Percentiles rank a stretch among this genome's conserved stretches.
Conservation (phyloP, 2,888 invertebrate genomes). For the Watsonalla binaria region DNA sequence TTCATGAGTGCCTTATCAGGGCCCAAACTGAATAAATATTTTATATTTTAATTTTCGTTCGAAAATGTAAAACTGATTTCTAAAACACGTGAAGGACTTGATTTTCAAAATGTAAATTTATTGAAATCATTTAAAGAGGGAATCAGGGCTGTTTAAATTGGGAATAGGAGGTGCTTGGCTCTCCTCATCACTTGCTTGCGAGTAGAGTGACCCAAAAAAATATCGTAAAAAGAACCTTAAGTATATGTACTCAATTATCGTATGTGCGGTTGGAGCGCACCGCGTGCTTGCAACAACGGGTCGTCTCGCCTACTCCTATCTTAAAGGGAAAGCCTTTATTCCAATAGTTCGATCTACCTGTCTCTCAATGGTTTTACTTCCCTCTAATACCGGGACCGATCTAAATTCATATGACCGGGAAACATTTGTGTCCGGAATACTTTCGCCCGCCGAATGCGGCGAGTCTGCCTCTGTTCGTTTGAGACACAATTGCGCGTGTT, state of each 20-base stretch:
- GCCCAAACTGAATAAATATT: too few relatives aligned
- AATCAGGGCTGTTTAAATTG: too few relatives aligned
- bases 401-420: slow-evolving; percentile 73
- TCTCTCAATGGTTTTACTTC: slow-evolving; percentile 56
- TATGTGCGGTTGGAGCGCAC: slow-evolving; percentile 31
- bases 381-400: slow-evolving; percentile 65
- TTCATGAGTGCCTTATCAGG: too few relatives aligned
- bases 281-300: slow-evolving; percentile 36
- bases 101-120: too few relatives aligned
- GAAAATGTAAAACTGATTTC: too few relatives aligned
- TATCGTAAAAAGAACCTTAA: slow-evolving; percentile 7
- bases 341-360: slow-evolving; percentile 62
- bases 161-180: too few relatives aligned
- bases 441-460: slow-evolving; percentile 39
- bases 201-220: too few relatives aligned
- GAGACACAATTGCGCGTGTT: slow-evolving; percentile 74
- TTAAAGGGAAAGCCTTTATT: slow-evolving; percentile 47
- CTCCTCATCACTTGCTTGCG: too few relatives aligned
- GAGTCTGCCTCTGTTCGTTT: slow-evolving; percentile 53
- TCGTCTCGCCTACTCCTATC: slow-evolving; percentile 26
- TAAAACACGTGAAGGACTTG: too few relatives aligned
- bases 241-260: slow-evolving; percentile 31
- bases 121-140: too few relatives aligned
- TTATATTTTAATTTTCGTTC: too few relatives aligned
- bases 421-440: slow-evolving; percentile 68